phyloP scores from a whole-genome alignment of 2,797 vertebrate species.

The Staurois parvus region DNA sequence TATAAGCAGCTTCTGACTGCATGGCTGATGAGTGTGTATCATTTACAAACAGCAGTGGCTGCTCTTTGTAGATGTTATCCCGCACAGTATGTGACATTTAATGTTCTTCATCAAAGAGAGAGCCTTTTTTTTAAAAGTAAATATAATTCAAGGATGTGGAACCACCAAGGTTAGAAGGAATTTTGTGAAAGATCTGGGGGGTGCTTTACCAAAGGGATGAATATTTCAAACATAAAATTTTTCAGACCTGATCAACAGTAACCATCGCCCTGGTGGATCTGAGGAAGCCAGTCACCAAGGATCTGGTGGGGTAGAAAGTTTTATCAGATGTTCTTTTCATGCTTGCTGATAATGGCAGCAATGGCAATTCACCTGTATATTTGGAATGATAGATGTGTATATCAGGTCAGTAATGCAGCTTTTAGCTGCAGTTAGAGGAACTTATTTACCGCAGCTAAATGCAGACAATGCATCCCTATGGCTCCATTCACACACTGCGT shows the following conservation, averaged over 20 bases:
- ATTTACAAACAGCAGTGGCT: slow-evolving; percentile 24
- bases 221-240: not conserved
- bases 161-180: slow-evolving; percentile 3
- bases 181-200: not conserved
- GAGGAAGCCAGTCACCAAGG: not conserved
- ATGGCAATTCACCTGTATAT: not conserved
- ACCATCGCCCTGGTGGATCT: not conserved
- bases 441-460: too few relatives aligned
- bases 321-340: not conserved
- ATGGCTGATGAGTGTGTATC: slow-evolving; percentile 19
- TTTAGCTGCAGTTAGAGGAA: too few relatives aligned
- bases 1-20: slow-evolving; percentile 34
- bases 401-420: not conserved
- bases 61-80: slow-evolving; percentile 25
- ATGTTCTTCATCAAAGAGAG: slow-evolving; percentile 19
- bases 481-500: too few relatives aligned
- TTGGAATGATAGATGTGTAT: not conserved
- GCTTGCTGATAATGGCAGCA: not conserved
- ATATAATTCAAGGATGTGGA: not conserved
- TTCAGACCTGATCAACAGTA: not conserved
- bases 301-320: not conserved
- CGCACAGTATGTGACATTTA: slow-evolving; percentile 19
- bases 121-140: not conserved
- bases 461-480: too few relatives aligned
- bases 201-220: not conserved